These are phyloP conservation scores for Poecilia velifera DNA, from an alignment of 2,797 vertebrate species.

Conservation along the genomic window DNA sequence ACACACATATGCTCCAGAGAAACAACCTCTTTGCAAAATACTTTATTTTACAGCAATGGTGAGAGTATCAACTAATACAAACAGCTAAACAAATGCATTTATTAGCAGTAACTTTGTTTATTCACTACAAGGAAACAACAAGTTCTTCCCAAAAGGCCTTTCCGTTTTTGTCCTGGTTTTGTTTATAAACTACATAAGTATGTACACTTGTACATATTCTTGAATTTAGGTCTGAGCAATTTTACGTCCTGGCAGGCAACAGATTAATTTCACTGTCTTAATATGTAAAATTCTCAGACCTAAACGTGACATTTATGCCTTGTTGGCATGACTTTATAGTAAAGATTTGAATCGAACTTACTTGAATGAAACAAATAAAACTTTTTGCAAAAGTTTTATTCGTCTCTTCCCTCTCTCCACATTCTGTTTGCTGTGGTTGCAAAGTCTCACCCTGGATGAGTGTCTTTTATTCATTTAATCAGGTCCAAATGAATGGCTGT, in stretches of 20 bases:
- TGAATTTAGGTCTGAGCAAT: neutral
- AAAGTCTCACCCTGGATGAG: constrained; percentile 38
- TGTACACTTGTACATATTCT: too few species aligned
- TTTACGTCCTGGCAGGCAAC: neutral
- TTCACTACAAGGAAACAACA: neutral
- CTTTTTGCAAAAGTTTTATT: constrained; percentile 19
- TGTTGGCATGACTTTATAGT: constrained; percentile 8
- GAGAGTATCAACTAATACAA: neutral
- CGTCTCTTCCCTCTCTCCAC: constrained; percentile 7
- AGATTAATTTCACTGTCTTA: neutral
- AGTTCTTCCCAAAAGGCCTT: neutral
- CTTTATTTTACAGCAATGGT: neutral
- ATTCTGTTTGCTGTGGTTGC: constrained; percentile 25
- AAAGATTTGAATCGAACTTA: constrained; percentile 14
- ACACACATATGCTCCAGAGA: neutral
- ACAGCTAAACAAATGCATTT: neutral
- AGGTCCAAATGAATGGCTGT: constrained; percentile 56
- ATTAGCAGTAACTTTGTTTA: neutral
- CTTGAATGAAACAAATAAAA: constrained; percentile 7
- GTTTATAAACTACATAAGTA: neutral
- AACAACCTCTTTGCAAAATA: neutral
- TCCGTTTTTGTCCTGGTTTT: neutral
- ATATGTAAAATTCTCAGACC: neutral
- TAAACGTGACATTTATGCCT: neutral
- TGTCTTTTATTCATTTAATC: constrained; percentile 63